These are phyloP conservation scores for Oenanthe oenanthe DNA, from an alignment of 2,113 vertebrate genomes.

Conservation along the genomic window DNA sequence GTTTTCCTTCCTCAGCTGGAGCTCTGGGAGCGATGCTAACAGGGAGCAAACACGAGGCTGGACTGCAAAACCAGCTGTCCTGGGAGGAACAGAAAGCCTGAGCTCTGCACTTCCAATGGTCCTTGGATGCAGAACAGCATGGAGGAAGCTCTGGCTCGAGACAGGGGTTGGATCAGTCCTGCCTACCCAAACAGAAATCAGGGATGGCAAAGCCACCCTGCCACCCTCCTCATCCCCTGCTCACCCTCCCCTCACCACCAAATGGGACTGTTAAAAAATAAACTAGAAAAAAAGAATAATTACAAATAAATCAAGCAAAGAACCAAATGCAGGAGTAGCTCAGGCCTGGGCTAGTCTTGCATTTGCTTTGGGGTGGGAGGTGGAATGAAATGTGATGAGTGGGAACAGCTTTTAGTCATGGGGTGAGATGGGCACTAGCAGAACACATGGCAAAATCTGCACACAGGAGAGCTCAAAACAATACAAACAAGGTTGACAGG, in stretches of 20 bases:
- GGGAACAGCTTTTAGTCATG: slow-evolving; percentile 65
- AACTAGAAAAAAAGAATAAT: neutral
- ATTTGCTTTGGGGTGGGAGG: slow-evolving; percentile 66
- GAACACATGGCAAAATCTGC: slow-evolving; percentile 69
- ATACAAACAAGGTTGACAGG: slow-evolving; percentile 63
- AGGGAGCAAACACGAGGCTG: neutral
- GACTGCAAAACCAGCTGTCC: slow-evolving; percentile 59
- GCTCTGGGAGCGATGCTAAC: neutral
- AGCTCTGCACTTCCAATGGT: slow-evolving; percentile 45
- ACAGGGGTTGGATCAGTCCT: neutral
- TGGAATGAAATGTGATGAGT: slow-evolving; percentile 71
- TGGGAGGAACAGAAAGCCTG: slow-evolving; percentile 43
- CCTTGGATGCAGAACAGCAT: slow-evolving; percentile 47
- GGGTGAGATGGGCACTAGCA: slow-evolving; percentile 70
- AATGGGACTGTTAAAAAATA: neutral
- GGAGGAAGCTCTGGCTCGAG: slow-evolving; percentile 5
- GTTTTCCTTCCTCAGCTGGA: neutral
- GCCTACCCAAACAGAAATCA: neutral
- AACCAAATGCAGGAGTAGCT: slow-evolving; percentile 71
- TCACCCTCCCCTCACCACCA: slow-evolving; percentile 66
- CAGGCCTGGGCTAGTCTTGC: slow-evolving; percentile 47
- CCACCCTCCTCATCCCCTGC: neutral
- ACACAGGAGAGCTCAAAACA: slow-evolving; percentile 43
- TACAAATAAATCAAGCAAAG: slow-evolving; percentile 21
- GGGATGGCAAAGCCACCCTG: slow-evolving; percentile 17